Evolutionary conservation across 1,140 invertebrate genomes (phyloP), one percentile per base, ranked within the genome.

Genomic region (silkworm (Bombyx mori)): DNA sequence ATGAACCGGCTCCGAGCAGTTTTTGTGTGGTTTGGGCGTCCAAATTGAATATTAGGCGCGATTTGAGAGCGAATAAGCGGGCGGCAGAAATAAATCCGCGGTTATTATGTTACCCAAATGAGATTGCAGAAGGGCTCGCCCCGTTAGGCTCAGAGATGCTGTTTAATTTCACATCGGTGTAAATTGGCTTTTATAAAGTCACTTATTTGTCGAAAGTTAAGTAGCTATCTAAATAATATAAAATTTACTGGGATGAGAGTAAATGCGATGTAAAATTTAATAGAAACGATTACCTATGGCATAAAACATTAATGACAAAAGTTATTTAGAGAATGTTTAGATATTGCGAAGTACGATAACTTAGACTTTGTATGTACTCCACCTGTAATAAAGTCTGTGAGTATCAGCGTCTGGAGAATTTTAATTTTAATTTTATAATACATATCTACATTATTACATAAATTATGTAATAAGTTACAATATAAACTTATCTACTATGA

Each of bases 1-100:
- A 86, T 84, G 81, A 86, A 86, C 81, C 83, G 71, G 70, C 80
- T 80, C 70, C 69, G 68, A 65, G 82, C 73, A 79, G 81, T 73
- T 45, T 84, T 86, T 86, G 83, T 85, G 81, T 79, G 83, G 77
- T 81, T 84, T 75, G 67, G 65, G 71, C 68, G 75, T 73, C 70
- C 76, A 85, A 86, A 86, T 86, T 86, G 83, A 86, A 86, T 84
- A 82, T 86, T 84, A 86, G 77, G 75, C 79, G 76, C 77, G 79
- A 84, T 86, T 82, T 82, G 76, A 81, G 75, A 73, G 77, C 74
- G 77, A 81, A 83, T 73, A 70, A 83, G 68, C 79, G 76, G 71
- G 71, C 74, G 81, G 71, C 71, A 68, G 74, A 77, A 80, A 85
- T 83, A 81, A 84, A 80, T 84, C 75, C 75, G 79, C 75, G 72